phyloP scores from a whole-genome alignment of 2,797 vertebrate species.

The Diceros bicornis region DNA sequence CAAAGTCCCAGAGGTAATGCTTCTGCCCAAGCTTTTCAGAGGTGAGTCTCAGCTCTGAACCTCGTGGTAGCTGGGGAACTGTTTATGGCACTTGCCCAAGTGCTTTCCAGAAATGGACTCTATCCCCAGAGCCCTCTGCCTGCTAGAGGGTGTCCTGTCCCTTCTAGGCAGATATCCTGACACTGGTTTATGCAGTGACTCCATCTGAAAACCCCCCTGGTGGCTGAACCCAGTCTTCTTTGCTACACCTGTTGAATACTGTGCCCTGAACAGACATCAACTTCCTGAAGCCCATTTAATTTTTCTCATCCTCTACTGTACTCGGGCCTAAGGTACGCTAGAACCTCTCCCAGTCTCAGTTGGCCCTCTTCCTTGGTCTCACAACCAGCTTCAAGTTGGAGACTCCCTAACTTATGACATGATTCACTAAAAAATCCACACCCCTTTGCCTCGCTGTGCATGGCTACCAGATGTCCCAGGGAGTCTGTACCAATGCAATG shows the following conservation, averaged over 20 bases:
- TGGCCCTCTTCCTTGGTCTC: neutral
- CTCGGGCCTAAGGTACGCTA: neutral
- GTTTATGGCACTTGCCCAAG: fast-evolving
- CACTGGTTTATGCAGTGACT: neutral
- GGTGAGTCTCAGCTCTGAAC: neutral
- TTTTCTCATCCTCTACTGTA: neutral
- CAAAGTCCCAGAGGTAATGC: neutral
- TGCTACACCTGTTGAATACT: neutral
- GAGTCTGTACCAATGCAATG: neutral
- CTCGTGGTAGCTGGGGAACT: neutral
- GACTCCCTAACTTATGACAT: neutral
- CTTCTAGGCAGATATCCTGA: neutral
- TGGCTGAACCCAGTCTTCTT: neutral
- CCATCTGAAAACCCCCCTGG: neutral
- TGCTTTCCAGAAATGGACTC: neutral
- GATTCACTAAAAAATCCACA: neutral
- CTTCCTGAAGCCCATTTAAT: neutral
- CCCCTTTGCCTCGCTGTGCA: neutral
- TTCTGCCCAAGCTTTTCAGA: neutral
- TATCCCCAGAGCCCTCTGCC: neutral
- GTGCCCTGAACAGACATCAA: neutral
- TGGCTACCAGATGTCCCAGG: neutral
- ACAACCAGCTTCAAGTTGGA: neutral
- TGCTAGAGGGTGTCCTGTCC: neutral
- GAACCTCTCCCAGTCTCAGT: neutral